These are phyloP conservation scores for Luscinia megarhynchos DNA, from an alignment of 2,797 vertebrate genomes.

Conservation along the genomic window DNA sequence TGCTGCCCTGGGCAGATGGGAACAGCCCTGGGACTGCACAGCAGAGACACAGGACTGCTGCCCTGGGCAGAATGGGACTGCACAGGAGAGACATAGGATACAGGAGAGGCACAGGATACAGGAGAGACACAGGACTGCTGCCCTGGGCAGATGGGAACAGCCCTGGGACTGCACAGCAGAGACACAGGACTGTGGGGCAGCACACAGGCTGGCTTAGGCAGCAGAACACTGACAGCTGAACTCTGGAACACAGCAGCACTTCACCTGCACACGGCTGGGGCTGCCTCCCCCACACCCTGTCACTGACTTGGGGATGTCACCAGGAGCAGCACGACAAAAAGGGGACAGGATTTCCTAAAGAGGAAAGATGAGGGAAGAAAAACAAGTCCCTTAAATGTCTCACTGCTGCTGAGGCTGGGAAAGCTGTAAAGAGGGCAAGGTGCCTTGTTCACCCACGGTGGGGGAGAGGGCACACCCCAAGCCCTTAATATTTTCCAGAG, in stretches of 20 bases:
- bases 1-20: fast-evolving
- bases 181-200: background rate
- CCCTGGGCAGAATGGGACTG: too few relatives aligned
- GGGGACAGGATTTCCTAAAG: background rate
- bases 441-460: background rate
- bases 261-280: background rate
- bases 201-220: background rate
- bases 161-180: background rate
- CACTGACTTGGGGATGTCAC: background rate
- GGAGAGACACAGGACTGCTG: background rate
- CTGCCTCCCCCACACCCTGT: background rate
- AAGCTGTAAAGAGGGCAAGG: background rate
- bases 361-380: background rate
- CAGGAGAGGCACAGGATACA: too few relatives aligned
- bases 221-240: background rate
- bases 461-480: background rate
- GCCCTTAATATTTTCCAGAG: background rate
- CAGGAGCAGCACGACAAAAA: fast-evolving
- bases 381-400: background rate
- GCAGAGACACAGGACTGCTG: background rate
- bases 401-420: background rate
- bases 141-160: fast-evolving
- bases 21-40: background rate
- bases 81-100: too few relatives aligned
- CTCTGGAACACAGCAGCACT: background rate